A percentile compares a stretch with the other conserved stretches of the same genome.
phyloP scores from a whole-genome alignment of 2,888 invertebrate genomes.

The Alviniconcha strummeri region DNA sequence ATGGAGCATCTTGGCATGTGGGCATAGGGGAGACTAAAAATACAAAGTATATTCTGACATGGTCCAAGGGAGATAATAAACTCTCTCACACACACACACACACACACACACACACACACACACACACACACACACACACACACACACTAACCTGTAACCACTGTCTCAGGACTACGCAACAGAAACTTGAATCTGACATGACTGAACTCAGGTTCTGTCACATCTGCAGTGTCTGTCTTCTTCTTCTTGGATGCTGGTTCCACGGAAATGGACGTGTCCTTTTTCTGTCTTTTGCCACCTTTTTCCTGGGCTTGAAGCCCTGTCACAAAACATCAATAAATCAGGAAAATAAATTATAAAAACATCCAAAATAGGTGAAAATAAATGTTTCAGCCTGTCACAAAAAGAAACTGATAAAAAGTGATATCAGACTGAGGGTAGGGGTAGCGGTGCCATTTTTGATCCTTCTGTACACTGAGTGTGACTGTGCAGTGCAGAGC shows the following conservation, averaged over 20 bases:
- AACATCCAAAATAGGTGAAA: too few species aligned
- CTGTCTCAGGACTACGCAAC: slow-evolving; percentile 48
- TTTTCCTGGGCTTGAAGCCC: not conserved
- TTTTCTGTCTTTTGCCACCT: not conserved
- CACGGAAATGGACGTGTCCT: not conserved
- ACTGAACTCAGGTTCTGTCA: slow-evolving; percentile 41
- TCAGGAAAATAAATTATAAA: too few species aligned
- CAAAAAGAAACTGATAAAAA: too few species aligned
- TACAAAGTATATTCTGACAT: not conserved
- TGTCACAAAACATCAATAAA: too few species aligned
- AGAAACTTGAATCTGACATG: slow-evolving; percentile 53
- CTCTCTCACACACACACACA: not conserved
- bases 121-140: not conserved
- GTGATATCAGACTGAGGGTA: too few species aligned
- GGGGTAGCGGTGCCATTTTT: too few species aligned
- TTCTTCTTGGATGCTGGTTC: slow-evolving; percentile 14
- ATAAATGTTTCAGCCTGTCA: too few species aligned
- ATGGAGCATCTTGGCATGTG: too few species aligned
- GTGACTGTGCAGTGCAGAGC: too few species aligned
- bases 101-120: not conserved
- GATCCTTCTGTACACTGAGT: too few species aligned
- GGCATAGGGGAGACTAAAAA: not conserved
- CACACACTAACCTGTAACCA: slow-evolving; percentile 43
- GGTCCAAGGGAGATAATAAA: not conserved
- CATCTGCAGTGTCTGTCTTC: slow-evolving; percentile 29